Evolutionary conservation across 2,113 vertebrate genomes (phyloP).

Genomic region (Recurvirostra avosetta): DNA sequence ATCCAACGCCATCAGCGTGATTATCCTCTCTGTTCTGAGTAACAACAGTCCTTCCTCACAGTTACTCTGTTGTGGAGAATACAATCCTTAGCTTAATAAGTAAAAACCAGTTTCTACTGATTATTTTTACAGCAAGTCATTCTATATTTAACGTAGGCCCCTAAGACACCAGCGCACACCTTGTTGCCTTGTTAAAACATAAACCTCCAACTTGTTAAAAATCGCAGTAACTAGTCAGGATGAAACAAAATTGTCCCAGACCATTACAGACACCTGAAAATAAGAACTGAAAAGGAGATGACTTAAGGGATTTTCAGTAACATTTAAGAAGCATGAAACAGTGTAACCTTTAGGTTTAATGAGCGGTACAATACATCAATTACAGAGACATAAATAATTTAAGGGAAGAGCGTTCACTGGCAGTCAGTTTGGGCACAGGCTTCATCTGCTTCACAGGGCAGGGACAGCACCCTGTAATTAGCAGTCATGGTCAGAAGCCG

Average conservation of each 20-base stretch:
- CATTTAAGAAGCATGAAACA: neutral
- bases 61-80: neutral
- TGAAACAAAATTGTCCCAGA: neutral
- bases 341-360: neutral
- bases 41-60: neutral
- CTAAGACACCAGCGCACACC: neutral
- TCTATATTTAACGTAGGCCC: neutral
- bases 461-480: conserved; percentile 6
- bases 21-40: neutral
- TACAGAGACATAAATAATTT: neutral
- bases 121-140: neutral
- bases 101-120: neutral
- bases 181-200: neutral
- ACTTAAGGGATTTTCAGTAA: conserved; percentile 2
- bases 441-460: neutral
- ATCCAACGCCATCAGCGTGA: neutral
- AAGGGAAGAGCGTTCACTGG: neutral
- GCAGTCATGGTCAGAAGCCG: neutral
- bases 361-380: neutral
- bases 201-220: neutral
- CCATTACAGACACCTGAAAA: neutral
- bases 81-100: neutral
- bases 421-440: neutral
- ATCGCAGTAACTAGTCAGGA: neutral
- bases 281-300: neutral